Evolutionary conservation across 2,797 vertebrate genomes (phyloP), one percentile per base, ranked within the genome.

Genomic region (Rhinella marina): DNA sequence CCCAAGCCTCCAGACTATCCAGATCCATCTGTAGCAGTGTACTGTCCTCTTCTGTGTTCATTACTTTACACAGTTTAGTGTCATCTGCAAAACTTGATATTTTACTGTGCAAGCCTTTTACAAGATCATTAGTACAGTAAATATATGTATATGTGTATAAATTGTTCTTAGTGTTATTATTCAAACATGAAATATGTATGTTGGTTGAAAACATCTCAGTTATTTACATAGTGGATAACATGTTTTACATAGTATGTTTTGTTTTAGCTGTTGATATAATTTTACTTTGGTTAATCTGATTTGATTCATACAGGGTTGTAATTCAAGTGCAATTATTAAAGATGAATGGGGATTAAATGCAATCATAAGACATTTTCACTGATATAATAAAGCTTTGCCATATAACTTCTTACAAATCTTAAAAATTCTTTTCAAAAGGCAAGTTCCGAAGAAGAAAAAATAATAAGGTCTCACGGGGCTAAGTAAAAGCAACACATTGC

Each of bases 381-480:
- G 77, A 81, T 73, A 81, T 73, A 81, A 48, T 73, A 87, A 72
- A 72, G 52, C 32, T 75, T 62, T 50, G 48, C 66, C 29, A 81
- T 86, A 86, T 57, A 72, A 61, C 68, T 81, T 81, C 64, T 57
- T 87, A 59, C 52, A 82, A 62, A 81, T 86, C 78, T 81, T 72
- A 73, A 73, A 81, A 87, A 54, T 50, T 82, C 66, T 87, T 87
- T 87, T 80, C 50, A 73, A 66, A 41, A 61, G 16, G 13, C 78
- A 50, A 72, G 86, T 81, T 87, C 19, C 62, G 21, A 86, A 29
- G 52, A n/a, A 81, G 86, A 81, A 81, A 79, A 87, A 87, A 87
- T 87, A 87, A 87, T 87, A 87, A 87, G 86, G 78, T 82, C 78
- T 81, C 86, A 73, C 8, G 64, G 78, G 86, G 64, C 78, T 73